Evolutionary conservation across 2,113 vertebrate species (phyloP), one percentile per base, ranked within the genome.

Genomic region (Triplophysa tibetana): DNA sequence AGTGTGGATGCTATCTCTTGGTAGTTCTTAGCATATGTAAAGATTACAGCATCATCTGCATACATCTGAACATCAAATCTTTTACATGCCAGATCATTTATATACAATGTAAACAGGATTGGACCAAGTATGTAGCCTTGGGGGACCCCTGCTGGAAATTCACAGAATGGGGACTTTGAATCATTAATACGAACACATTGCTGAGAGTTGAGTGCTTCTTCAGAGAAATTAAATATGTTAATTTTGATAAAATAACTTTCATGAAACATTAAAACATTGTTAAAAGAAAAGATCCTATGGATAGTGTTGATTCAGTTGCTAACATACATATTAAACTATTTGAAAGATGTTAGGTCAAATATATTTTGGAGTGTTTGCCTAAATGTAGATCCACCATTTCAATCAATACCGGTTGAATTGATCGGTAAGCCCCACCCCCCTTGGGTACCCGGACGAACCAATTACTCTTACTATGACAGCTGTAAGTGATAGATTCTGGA

Each of bases 31-130:
- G 60, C 23, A 24, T 26, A 2, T 62, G 13, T 26, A 26, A 62
- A 62, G 23, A 26, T 62, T 62, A 26, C 60, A 26, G 60, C 23
- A 62, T 62, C 60, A 62, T 62, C 60, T 62, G 23, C 60, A 62
- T 62, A 14, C 60, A 62, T 26, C 23, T 62, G 23, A 62, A 62
- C 23, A 62, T 26, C 61, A 63, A 33, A 26, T 17, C 17, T 33
- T 63, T 33, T 63, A 26, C 60, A 62, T 24, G 60, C 12, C 23
- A 61, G 21, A 24, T 61, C 58, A 61, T 61, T 29, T 29, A 29
- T 29, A 29, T 29, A 29, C 29, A 29, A 29, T 29, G 29, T 29
- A 29, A 29, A 29, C 58, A 61, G 12, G 2, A 61, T 61, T 26
- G 58, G 58, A 61, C 21, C 58, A 61, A 24, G 21, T 61, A 61